Evolutionary conservation across 2,888 invertebrate species (phyloP), one percentile per base, ranked within the genome.

Genomic region (Brenthis daphne): DNA sequence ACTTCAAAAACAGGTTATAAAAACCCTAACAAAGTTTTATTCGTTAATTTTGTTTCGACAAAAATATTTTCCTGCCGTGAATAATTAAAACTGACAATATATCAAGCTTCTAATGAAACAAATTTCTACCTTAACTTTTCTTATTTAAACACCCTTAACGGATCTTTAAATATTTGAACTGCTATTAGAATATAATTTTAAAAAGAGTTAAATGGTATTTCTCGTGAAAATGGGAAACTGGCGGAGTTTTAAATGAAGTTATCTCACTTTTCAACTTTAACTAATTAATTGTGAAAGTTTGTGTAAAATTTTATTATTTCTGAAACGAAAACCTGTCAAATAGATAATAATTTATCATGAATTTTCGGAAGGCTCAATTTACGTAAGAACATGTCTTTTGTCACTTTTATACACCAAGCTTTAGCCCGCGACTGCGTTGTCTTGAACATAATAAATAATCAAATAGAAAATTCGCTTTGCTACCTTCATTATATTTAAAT

Each of bases 251-350:
- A 57, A 68, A 63, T 63, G 55, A 47, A 68, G 64, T 70, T 73
- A 65, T 68, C 66, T 67, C 54, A 60, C 70, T 73, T 70, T 73
- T 68, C 56, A 68, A 70, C 72, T 70, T 68, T 61, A 57, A 68
- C 64, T 68, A 73, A 70, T 73, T 70, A 68, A 70, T 73, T 65
- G 64, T 50, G 64, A 70, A 72, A 67, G 50, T 70, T 73, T 29
- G 48, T 47, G 47, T 55, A 47, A 63, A 66, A 70, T 64, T 67
- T 67, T 67, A 67, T 67, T 61, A 68, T 70, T 68, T 54, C 65
- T 33, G 53, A 70, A 73, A 73, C 50, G 64, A 58, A 63, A 55
- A 57, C 48, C 64, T 73, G 68, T 70, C 70, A 66, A 72, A 70
- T 61, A 50, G 24, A 29, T 56, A 56, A 50, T 67, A 67, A 71